Evolutionary conservation across 2,797 vertebrate genomes (phyloP), one percentile per base, ranked within the genome.

Genomic region (Chelon labrosus): DNA sequence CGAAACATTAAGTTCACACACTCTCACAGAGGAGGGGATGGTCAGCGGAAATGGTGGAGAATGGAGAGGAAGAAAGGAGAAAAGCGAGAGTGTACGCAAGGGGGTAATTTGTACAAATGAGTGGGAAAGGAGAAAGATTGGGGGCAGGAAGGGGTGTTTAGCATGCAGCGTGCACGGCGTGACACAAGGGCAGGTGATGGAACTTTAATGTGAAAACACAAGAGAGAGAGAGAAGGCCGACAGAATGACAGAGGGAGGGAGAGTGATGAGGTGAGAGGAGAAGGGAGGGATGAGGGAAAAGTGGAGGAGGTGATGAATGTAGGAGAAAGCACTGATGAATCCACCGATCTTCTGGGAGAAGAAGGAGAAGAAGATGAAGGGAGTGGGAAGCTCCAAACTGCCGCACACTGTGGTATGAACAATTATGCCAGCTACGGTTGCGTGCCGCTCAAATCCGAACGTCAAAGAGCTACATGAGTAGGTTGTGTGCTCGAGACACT

Each of bases 161-260:
- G 80, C 67, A 85, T 86, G 78, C 86, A 72, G 73, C 79, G 77
- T 66, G 62, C 41, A 61, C 58, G 20, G 69, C 57, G 19, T 79
- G 83, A 88, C 80, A 90, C 88, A 73, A 87, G 85, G 81, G 84
- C 87, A 91, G 88, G 83, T 88, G 83, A 86, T 73, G 57, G 84
- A 86, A 85, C 44, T 59, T 78, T 86, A 90, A 87, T 85, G 79
- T 80, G 88, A 85, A 89, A 83, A 86, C 61, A 71, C 31, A 4
- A 35, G 31, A 35, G 31, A 8, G 31, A 35, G 61, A 67, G 65
- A 62, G 77, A 65, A 42, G 56, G 71, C 54, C 25, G 57, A 52
- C 73, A 75, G 67, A 64, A 72, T 42, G 51, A 78, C 53, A 53
- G 76, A 75, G 60, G 58, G 71, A 76, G 70, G 64, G 35, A 46